A percentile compares a stretch with the other conserved stretches of the same genome.
Evolutionary conservation across 2,113 vertebrate species (phyloP).

Genomic region (Chauna torquata): DNA sequence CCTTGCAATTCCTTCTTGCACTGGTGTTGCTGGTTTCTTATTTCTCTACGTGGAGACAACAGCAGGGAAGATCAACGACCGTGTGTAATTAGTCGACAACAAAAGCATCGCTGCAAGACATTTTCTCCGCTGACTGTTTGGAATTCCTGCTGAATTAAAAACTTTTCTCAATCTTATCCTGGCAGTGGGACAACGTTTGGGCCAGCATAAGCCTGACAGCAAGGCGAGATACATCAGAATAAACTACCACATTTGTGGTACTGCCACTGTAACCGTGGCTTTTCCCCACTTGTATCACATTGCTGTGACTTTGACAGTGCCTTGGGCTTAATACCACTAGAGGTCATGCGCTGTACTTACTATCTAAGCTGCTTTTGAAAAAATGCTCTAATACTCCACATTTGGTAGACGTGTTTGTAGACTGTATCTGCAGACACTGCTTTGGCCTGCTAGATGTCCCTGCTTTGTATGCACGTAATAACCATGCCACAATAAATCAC

Average conservation of each 20-base stretch:
- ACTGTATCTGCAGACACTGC: background rate
- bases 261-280: background rate
- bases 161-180: background rate
- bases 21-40: background rate
- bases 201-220: background rate
- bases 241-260: background rate
- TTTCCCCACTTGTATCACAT: background rate
- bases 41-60: background rate
- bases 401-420: background rate
- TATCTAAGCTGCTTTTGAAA: conserved; percentile 43
- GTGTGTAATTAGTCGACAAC: background rate
- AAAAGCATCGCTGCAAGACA: background rate
- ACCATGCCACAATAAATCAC: background rate
- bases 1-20: background rate
- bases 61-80: background rate
- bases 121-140: background rate
- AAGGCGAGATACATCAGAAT: background rate
- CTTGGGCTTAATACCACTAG: conserved; percentile 54
- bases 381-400: background rate
- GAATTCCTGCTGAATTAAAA: background rate
- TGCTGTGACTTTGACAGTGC: background rate
- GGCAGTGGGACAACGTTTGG: background rate
- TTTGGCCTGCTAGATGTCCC: background rate
- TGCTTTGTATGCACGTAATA: background rate
- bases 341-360: conserved; percentile 51